Evolutionary conservation across 2,113 vertebrate genomes (phyloP).

Genomic region (Trogon melanurus): DNA sequence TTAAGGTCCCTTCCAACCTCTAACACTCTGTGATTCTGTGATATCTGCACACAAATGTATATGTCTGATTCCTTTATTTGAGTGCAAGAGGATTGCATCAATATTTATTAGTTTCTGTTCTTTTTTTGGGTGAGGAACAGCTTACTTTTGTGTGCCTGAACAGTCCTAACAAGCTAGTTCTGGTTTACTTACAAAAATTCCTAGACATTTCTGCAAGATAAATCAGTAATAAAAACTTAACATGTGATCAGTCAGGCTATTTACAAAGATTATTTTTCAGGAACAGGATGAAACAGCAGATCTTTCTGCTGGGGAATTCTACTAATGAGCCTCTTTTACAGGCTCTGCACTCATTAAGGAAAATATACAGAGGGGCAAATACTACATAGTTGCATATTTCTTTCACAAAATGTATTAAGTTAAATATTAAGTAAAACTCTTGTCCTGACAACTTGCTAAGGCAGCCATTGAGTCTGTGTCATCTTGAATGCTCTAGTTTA

Average conservation of each 20-base stretch:
- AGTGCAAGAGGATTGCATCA: rapidly evolving
- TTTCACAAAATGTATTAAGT: background rate
- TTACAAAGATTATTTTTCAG: background rate
- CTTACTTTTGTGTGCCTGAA: background rate
- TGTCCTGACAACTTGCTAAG: background rate
- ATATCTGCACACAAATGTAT: background rate
- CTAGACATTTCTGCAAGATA: background rate
- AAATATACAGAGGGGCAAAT: background rate
- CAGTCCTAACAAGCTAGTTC: background rate
- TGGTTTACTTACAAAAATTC: background rate
- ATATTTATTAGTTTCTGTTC: background rate
- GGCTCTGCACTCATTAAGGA: background rate
- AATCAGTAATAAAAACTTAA: background rate
- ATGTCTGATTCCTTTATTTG: background rate
- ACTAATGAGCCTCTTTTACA: background rate
- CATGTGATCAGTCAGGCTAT: rapidly evolving
- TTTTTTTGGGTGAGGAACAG: background rate
- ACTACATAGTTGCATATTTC: background rate
- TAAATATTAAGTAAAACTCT: background rate
- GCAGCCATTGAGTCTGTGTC: background rate
- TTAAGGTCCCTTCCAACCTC: too few species aligned
- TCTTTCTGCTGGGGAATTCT: background rate
- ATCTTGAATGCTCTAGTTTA: background rate
- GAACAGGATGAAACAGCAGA: background rate
- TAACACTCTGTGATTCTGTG: too few species aligned